These are phyloP conservation scores for Pseudorhiza aurosa DNA, from an alignment of 30 jellyfish, hydroid and myxozoan species.

Conservation along the genomic window DNA sequence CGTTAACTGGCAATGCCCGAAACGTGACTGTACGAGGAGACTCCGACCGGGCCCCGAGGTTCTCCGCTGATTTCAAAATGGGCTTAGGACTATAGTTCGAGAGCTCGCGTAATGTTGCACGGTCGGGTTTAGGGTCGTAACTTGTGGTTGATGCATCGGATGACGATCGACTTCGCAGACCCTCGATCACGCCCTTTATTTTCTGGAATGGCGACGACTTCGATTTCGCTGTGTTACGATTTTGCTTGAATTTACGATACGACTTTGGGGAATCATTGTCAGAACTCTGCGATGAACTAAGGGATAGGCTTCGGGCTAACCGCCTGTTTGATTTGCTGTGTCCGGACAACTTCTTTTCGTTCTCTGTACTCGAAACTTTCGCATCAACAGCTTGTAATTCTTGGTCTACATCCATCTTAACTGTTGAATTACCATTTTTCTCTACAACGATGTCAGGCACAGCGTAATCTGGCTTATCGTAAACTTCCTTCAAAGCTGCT, in stretches of 20 bases:
- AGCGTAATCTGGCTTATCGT: slow-evolving; percentile 67
- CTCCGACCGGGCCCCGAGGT: slow-evolving; percentile 28
- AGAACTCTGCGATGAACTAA: slow-evolving; percentile 69
- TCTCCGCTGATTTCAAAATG: slow-evolving; percentile 30
- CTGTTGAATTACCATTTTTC: not conserved
- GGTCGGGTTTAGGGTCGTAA: slow-evolving; percentile 11
- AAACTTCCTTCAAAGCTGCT: not conserved
- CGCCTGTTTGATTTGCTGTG: slow-evolving; percentile 5
- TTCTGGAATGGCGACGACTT: slow-evolving; percentile 62
- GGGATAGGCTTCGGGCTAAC: slow-evolving; percentile 45
- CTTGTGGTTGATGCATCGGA: slow-evolving; percentile 77
- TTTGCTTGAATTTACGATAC: slow-evolving; percentile 61
- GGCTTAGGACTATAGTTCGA: slow-evolving; percentile 57
- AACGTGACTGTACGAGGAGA: slow-evolving; percentile 60
- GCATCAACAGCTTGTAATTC: not conserved
- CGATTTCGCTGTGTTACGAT: slow-evolving; percentile 31
- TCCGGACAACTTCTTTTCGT: not conserved
- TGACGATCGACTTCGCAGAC: slow-evolving; percentile 77
- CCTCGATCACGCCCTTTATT: slow-evolving; percentile 61
- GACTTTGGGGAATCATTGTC: slow-evolving; percentile 70
- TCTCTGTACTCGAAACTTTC: not conserved
- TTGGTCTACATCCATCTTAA: not conserved
- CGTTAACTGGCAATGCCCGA: slow-evolving; percentile 12
- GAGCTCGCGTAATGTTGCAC: not conserved
- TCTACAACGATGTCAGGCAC: slow-evolving; percentile 44